These are phyloP conservation scores for Lasioglossum figueresi DNA, from an alignment of 2,888 invertebrate species.

Conservation along the genomic window DNA sequence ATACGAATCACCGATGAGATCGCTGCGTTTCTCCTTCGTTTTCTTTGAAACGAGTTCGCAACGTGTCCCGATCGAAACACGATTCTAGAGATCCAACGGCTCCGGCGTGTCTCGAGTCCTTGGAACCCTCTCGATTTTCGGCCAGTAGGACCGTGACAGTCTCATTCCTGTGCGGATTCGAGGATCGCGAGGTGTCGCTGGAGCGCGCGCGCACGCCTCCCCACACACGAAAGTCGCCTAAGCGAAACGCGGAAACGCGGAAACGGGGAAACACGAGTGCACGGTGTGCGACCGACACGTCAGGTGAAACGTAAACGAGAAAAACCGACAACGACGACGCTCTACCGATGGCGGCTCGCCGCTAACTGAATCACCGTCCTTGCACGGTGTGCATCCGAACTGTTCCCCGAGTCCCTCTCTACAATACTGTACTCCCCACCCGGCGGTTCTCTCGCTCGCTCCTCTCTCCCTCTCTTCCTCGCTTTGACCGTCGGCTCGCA, in stretches of 20 bases:
- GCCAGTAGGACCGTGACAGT: constrained; percentile 21
- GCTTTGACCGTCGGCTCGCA: constrained; percentile 55
- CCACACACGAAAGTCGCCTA: constrained; percentile 8
- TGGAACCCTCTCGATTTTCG: constrained; percentile 21
- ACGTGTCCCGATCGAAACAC: neutral
- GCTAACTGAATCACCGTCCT: constrained; percentile 80
- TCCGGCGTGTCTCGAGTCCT: constrained; percentile 22
- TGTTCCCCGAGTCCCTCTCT: constrained; percentile 75
- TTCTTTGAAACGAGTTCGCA: neutral
- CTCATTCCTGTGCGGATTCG: constrained; percentile 30
- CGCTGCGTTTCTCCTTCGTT: neutral
- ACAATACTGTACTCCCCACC: constrained; percentile 62
- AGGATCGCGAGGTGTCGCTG: neutral
- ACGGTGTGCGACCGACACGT: constrained; percentile 15
- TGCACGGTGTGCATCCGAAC: constrained; percentile 76
- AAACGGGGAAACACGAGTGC: constrained; percentile 3
- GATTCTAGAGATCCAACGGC: neutral
- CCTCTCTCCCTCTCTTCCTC: constrained; percentile 24
- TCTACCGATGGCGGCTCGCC: constrained; percentile 80
- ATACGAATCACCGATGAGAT: neutral
- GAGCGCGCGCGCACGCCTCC: constrained; percentile 20
- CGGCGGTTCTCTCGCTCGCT: constrained; percentile 37
- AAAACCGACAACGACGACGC: constrained; percentile 57
- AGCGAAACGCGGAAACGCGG: constrained; percentile 3
- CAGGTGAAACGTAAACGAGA: constrained; percentile 12